Evolutionary conservation across 2,888 invertebrate species (phyloP).

Genomic region (Periphyllus acericola): DNA sequence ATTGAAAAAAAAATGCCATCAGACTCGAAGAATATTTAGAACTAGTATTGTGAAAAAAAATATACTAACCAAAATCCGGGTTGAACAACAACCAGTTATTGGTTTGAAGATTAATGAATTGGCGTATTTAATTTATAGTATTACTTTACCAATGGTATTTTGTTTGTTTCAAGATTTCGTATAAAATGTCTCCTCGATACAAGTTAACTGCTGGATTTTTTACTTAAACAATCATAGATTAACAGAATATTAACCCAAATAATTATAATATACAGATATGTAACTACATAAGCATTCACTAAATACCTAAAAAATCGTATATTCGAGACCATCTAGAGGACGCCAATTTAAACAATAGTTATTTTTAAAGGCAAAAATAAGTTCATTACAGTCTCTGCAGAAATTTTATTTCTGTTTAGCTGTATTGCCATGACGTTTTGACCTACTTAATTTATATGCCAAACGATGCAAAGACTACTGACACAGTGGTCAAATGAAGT

Average conservation of each 20-base stretch:
- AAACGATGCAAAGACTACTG: constrained; percentile 39
- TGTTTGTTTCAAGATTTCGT: not conserved
- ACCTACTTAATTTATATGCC: constrained; percentile 56
- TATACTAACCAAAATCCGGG: not conserved
- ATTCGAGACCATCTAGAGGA: not conserved
- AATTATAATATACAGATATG: not conserved
- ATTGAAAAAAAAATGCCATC: not conserved
- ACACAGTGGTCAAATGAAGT: constrained; percentile 45
- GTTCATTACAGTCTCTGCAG: constrained; percentile 30
- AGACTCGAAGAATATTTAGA: not conserved
- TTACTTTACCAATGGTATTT: not conserved
- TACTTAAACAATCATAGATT: not conserved
- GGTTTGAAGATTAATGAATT: constrained; percentile 19
- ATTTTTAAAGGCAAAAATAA: constrained; percentile 52
- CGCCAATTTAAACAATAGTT: constrained; percentile 46
- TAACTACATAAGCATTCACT: not conserved
- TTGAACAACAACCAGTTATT: constrained; percentile 20
- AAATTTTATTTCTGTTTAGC: constrained; percentile 53
- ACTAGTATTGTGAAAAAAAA: not conserved
- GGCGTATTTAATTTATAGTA: constrained; percentile 1
- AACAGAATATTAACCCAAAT: not conserved
- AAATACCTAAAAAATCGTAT: not conserved
- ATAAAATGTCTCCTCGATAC: not conserved
- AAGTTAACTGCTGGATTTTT: not conserved
- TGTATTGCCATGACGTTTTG: constrained; percentile 45